Base-by-base conservation (phyloP, 2,113 vertebrate genomes). In the Coptodon rendalli region DNA sequence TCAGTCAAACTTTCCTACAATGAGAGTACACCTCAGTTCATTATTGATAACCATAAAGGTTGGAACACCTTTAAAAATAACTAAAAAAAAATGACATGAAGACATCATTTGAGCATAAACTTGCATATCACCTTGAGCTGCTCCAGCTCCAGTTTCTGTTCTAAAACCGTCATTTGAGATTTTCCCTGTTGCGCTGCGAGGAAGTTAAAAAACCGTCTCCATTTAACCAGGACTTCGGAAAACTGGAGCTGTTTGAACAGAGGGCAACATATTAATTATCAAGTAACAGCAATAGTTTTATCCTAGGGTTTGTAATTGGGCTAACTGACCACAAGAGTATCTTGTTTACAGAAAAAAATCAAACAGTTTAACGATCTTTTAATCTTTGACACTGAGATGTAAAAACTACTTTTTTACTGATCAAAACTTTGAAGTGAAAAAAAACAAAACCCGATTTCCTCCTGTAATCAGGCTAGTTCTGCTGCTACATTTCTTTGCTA, bases 141-240 rank as follows among this genome's bases (percentile, higher is more conserved):
- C 2, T 95, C 95, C 83, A 97, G 93, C 81, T 99, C 97, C 92
- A 99, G 96, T 87, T 96, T 98, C 16, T 94, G 96, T 50, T 99
- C 97, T 91, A 97, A 54, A 3, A 94, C 97, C 2, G 95, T 93
- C 83, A 94, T 87, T 3, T 97, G 96, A 0, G 96, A 97, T 89
- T 97, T 97, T 9, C 98, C 98, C 91, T 98, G 98, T 36, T 97
- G 97, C 0, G 94, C 95, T 0, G 98, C 97, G 45, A 99, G 94
- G 80, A 97, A 96, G 83, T 96, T 95, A 81, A 99, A 99, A 92
- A 99, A 97, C 1, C 86, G 86, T 34, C 93, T 94, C 99, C 99
- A 99, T 93, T 98, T 98, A 48, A 98, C 96, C 94, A 99, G 95
- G 86, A 98, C 97, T 22, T 98, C 98, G 0, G 99, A 99, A 94